A percentile compares a stretch with the other conserved stretches of the same genome.
These are phyloP conservation scores for Acholoe squamosa DNA, from an alignment of 2,888 invertebrate genomes.

Conservation along the genomic window DNA sequence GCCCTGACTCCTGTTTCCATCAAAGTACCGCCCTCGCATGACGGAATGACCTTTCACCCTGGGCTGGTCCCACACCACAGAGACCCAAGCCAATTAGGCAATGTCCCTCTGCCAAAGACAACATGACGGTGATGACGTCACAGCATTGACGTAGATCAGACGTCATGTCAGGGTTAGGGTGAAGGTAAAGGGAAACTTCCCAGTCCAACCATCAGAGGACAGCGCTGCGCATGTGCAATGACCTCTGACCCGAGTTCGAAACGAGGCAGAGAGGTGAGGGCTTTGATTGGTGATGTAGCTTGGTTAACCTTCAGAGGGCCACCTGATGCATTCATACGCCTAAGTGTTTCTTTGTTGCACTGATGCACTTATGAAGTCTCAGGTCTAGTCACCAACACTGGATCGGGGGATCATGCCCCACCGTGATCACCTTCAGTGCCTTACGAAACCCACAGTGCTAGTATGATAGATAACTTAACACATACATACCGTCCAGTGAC, in stretches of 20 bases:
- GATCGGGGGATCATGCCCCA: no score
- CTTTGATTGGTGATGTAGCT: conserved; percentile 1
- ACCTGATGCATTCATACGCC: no score
- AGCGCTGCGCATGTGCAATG: neutral
- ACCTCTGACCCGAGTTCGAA: neutral
- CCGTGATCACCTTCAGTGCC: no score
- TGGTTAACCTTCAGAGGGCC: no score
- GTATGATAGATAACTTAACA: no score
- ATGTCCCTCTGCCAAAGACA: neutral
- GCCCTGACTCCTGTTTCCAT: neutral
- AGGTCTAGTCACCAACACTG: no score
- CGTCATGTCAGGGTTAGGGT: neutral
- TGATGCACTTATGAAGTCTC: no score
- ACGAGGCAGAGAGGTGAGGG: neutral
- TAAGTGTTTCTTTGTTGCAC: no score
- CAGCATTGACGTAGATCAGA: neutral
- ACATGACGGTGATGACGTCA: neutral
- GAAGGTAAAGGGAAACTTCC: neutral
- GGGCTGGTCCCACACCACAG: neutral
- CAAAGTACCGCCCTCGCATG: conserved; percentile 3
- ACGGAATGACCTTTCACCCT: neutral
- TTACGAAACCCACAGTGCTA: no score
- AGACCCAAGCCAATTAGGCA: neutral
- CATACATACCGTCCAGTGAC: no score
- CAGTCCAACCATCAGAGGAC: neutral